Evolutionary conservation across 1,140 invertebrate species (phyloP).

Genomic region (Varroa destructor): DNA sequence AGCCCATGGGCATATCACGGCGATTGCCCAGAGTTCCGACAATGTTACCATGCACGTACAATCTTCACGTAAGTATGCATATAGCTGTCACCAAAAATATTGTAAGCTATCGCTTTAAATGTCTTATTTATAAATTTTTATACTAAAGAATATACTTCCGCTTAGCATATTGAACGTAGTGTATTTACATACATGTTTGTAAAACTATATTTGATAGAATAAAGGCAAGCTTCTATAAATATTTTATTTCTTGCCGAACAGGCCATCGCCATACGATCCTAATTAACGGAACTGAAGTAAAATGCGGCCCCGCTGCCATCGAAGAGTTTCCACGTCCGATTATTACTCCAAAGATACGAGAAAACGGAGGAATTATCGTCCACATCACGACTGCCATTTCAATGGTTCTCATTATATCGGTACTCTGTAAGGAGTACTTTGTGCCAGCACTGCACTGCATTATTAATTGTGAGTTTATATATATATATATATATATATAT

Average conservation of each 20-base stretch:
- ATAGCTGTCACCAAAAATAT: no score
- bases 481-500: no score
- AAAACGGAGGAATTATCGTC: constrained; percentile 68
- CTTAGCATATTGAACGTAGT: no score
- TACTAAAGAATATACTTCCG: no score
- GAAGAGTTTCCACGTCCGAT: constrained; percentile 71
- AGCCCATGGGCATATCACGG: not conserved
- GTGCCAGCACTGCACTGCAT: constrained; percentile 64
- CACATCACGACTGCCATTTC: constrained; percentile 73
- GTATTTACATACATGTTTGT: no score
- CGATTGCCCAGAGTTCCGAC: not conserved
- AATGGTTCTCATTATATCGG: constrained; percentile 75
- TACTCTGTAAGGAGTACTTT: constrained; percentile 86
- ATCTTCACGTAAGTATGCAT: not conserved
- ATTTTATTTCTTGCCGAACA: not conserved
- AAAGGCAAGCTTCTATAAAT: no score
- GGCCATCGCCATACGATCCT: constrained; percentile 6
- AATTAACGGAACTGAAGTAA: constrained; percentile 36
- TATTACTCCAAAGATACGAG: constrained; percentile 57
- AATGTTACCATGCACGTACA: constrained; percentile 23
- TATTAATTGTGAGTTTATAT: constrained; percentile 8
- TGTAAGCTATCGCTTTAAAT: no score
- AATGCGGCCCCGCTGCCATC: constrained; percentile 70
- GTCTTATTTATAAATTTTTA: no score
- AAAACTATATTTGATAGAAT: no score